Base-by-base conservation (phyloP, 2,113 vertebrate species). In the Butastur rufipennis region DNA sequence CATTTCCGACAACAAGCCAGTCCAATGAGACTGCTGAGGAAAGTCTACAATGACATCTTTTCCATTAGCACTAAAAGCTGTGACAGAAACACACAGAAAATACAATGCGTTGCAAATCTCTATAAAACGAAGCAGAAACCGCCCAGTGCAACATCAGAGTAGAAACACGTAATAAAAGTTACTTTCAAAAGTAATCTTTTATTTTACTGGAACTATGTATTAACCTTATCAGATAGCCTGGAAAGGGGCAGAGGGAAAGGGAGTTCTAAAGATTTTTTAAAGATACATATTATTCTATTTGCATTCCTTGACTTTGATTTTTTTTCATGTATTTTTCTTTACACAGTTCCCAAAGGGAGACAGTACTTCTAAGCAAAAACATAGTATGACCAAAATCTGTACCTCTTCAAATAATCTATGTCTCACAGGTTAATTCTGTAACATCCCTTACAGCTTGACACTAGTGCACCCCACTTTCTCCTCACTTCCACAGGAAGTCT, bases 31-130 rank as follows among this genome's bases (percentile, higher is more conserved):
- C 96, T 99, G 99, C 93, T 99, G 99, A 38, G 99, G 99, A 73
- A 99, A 99, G 93, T 99, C 99, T 9, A 99, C 99, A 18, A 99
- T 99, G 88, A 99, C 99, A 83, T 99, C 99, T 95, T 99, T 99
- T 34, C 99, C 99, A 81, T 99, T 99, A 97, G 99, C 99, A 97
- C 99, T 99, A 97, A 99, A 99, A 78, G 99, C 99, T 99, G 78
- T 85, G 65, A 87, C 15, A 96, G 78, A 93, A 93, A 95, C 2
- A 38, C 6, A 7, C 27, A 90, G 16, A 68, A 88, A 82, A 48
- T 38, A 71, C 11, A 59, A 45, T 2, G 2, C 23, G 9, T 48
- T 86, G 26, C 26, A 92, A 48, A 72, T 23, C 4, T 84, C 40
- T 36, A 10, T 13, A 53, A 84, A 82, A 85, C 16, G 3, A 82